A percentile compares a stretch with the other conserved stretches of the same genome.
Conservation (phyloP, 1,140 invertebrate species). For the Epicauta chinensis region DNA sequence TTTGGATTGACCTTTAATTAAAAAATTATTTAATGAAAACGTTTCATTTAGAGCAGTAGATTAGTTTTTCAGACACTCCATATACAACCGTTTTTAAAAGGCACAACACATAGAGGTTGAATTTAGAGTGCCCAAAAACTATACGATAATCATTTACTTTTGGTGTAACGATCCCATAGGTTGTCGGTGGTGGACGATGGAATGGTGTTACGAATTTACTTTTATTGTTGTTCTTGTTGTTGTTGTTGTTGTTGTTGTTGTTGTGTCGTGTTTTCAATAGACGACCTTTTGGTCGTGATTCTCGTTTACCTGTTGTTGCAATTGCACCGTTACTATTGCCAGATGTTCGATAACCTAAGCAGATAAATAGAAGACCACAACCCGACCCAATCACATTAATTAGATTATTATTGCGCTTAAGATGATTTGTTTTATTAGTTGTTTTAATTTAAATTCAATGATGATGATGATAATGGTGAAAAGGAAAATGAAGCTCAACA, state of each 20-base stretch:
- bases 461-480: too few relatives aligned
- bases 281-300: not conserved
- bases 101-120: too few relatives aligned
- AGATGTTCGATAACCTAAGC: conserved; percentile 8
- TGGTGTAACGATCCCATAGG: conserved; percentile 21
- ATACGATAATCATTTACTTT: conserved; percentile 18
- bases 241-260: not conserved
- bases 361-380: not conserved
- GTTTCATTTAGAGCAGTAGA: too few relatives aligned
- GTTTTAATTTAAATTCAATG: too few relatives aligned
- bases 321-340: conserved; percentile 10
- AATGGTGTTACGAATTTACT: conserved; percentile 14
- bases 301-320: conserved; percentile 2
- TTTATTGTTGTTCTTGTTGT: not conserved
- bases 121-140: too few relatives aligned
- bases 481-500: too few relatives aligned
- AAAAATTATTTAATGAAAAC: not conserved
- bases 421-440: conserved; percentile 3
- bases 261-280: not conserved
- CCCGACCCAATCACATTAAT: too few relatives aligned
- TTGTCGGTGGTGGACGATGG: conserved; percentile 1
- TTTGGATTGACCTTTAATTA: conserved; percentile 48
- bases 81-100: too few relatives aligned
- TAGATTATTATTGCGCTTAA: not conserved
- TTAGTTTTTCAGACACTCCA: too few relatives aligned